Percentiles rank a stretch among this genome's conserved stretches.
Conservation (phyloP, 2,113 vertebrate species). For the Aldabrachelys gigantea region DNA sequence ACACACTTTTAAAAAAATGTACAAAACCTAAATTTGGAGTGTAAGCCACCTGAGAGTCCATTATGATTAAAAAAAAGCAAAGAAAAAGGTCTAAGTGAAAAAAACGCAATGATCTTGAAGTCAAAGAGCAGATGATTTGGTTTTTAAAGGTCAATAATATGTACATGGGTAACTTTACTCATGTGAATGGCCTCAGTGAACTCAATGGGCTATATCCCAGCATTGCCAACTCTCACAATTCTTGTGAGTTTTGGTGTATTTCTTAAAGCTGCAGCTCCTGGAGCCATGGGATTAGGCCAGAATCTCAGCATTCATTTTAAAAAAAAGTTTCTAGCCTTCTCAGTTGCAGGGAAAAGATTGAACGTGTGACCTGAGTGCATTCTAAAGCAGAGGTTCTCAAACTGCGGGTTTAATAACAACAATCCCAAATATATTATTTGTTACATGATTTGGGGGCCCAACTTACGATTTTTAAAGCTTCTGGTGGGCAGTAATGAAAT, state of each 20-base stretch:
- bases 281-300: neutral
- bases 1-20: slow-evolving; percentile 6
- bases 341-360: neutral
- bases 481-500: too few relatives aligned
- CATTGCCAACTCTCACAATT: slow-evolving; percentile 28
- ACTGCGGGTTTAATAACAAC: neutral
- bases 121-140: slow-evolving; percentile 41
- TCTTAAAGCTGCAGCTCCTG: slow-evolving; percentile 10
- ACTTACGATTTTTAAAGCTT: neutral
- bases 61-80: slow-evolving; percentile 67
- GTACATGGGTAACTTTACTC: slow-evolving; percentile 25
- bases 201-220: slow-evolving; percentile 40
- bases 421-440: neutral
- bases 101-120: slow-evolving; percentile 51
- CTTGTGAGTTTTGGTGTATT: slow-evolving; percentile 19
- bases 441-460: neutral
- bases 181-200: slow-evolving; percentile 55
- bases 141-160: slow-evolving; percentile 65
- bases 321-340: neutral
- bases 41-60: slow-evolving; percentile 66
- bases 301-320: neutral
- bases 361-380: neutral
- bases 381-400: neutral
- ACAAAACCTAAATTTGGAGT: slow-evolving; percentile 47
- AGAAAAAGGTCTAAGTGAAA: slow-evolving; percentile 62